Evolutionary conservation across 2,113 vertebrate genomes (phyloP), one percentile per base, ranked within the genome.

Genomic region (Equus przewalskii): DNA sequence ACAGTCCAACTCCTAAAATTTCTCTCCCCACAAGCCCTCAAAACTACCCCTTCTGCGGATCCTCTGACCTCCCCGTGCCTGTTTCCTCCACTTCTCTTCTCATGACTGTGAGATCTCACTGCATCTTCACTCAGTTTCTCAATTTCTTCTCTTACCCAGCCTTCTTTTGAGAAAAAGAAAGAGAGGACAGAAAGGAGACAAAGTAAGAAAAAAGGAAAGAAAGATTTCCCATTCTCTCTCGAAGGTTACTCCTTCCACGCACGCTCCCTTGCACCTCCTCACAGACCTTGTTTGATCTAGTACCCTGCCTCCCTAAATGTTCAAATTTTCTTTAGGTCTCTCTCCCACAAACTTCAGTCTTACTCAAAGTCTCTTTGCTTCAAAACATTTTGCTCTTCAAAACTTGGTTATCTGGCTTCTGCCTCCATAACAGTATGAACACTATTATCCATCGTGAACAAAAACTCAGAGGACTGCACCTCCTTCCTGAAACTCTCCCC

Each of bases 181-280:
- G 24, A 3, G 2, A 58, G 6, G 1, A 10, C 24, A 15, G 2
- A 1, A 21, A 22, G 24, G 4, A 58, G 6, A 30, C 41, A 22
- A 5, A 0, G 58, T 18, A 46, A n/a, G 30, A 36, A 30, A 24
- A 26, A 91, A 73, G 12, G 9, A 41, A 28, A 11, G 6, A 28
- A 26, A 78, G 51, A 7, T 36, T 60, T 54, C 6, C 54, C 70
- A 62, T 36, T 81, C 12, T 92, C 12, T 92, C 67, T 92, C 36
- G 78, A 26, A 46, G 15, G 18, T 78, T 62, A 70, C 14, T 54
- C 24, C 24, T 88, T 80, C 22, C 6, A 28, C 2, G 21, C 16
- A 15, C 15, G 13, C 22, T 5, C 1, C 56, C 30, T 36, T 58
- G 44, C 30, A 18, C 2, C 7, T 76, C 33, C 14, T 26, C 28